Evolutionary conservation across 2,797 vertebrate species (phyloP), one percentile per base, ranked within the genome.

Genomic region (Nothura maculosa): DNA sequence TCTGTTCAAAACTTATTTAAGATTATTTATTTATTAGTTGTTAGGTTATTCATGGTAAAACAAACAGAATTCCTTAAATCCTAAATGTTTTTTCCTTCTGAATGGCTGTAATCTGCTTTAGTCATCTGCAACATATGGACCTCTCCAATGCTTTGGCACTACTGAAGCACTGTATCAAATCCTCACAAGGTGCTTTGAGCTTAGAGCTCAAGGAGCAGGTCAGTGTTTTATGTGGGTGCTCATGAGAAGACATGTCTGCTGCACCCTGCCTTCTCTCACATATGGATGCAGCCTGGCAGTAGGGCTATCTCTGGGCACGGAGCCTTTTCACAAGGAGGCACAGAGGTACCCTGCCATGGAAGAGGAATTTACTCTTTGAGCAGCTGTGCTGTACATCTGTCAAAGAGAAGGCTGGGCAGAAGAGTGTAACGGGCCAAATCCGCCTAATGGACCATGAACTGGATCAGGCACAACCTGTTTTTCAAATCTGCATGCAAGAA

Each of bases 31-130:
- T 90, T 81, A 84, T 92, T 82, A 78, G 10, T 70, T 80, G 42
- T 80, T 85, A 75, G 81, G 34, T 90, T 85, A 85, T 83, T 89
- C 4, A 54, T 38, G 50, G 73, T 66, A 93, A 93, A 87, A 5
- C 27, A 50, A 36, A 69, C 6, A 21, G 67, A 34, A 9, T 43
- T 82, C 58, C 76, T 86, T 45, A 82, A 32, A 68, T 89, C 81
- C 76, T 82, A 73, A 85, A 85, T 69, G 58, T 69, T 70, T 75
- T 89, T 58, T 55, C 54, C 54, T 80, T 82, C 90, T 94, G 52
- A 30, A 38, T 40, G 47, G 48, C 58, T 92, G 84, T 82, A 85
- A 87, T 85, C 75, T 94, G 52, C 79, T 95, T 94, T 82, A 87
- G 78, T 80, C 92, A 43, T 87, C 81, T 67, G 72, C 80, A 81